Percentiles rank a stretch among this genome's conserved stretches.
phyloP scores from a whole-genome alignment of 2,888 invertebrate genomes.

The Eucera pruinosa region DNA sequence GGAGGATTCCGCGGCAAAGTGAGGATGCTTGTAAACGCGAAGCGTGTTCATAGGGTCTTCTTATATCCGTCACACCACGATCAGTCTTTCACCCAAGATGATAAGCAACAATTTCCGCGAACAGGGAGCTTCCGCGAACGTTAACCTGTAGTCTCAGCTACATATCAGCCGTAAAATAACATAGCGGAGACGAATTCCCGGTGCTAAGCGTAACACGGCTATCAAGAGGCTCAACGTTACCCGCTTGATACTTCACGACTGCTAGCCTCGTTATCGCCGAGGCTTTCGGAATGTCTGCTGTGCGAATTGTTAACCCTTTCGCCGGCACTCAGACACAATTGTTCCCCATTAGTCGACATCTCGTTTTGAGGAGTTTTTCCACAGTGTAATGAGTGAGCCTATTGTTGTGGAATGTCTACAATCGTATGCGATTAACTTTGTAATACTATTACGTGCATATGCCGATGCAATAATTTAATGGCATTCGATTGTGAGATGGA shows the following conservation, averaged over 20 bases:
- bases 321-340: conserved; percentile 1
- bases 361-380: background rate
- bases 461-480: too few species aligned
- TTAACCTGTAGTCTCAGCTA: conserved; percentile 40
- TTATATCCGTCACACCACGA: conserved; percentile 63
- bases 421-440: background rate
- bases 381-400: background rate
- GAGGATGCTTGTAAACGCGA: conserved; percentile 72
- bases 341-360: background rate
- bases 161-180: conserved; percentile 34
- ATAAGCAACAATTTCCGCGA: conserved; percentile 49
- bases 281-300: conserved; percentile 14
- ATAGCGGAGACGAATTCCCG: conserved; percentile 10
- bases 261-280: conserved; percentile 27
- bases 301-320: conserved; percentile 18
- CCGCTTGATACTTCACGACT: background rate
- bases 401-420: background rate
- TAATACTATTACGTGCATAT: too few species aligned
- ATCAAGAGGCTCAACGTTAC: background rate
- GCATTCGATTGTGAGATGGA: too few species aligned
- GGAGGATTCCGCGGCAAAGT: conserved; percentile 69
- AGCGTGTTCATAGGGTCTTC: conserved; percentile 54
- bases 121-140: too few species aligned
- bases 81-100: conserved; percentile 44
- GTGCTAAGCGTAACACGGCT: conserved; percentile 23